Evolutionary conservation across 2,113 vertebrate genomes (phyloP).

Genomic region (Semnornis frantzii): DNA sequence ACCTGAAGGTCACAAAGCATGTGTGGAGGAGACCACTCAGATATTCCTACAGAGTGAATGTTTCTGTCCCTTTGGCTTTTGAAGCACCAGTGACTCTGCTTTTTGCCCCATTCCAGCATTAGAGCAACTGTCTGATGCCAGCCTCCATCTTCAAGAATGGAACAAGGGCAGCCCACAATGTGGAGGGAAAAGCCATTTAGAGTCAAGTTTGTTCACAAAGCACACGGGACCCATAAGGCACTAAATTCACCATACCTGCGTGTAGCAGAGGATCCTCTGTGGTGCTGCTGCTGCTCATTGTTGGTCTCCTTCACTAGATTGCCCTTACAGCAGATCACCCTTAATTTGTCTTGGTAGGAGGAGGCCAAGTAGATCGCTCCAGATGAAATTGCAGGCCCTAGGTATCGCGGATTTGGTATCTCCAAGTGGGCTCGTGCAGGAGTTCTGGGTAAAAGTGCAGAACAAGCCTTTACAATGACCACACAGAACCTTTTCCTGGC

Average conservation of each 20-base stretch:
- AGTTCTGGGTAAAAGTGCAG: slow-evolving; percentile 74
- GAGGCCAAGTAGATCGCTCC: slow-evolving; percentile 98
- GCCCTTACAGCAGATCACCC: slow-evolving; percentile 98
- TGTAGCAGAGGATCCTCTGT: slow-evolving; percentile 82
- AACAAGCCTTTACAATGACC: neutral
- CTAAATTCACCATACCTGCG: slow-evolving; percentile 69
- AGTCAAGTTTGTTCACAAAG: neutral
- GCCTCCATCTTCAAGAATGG: neutral
- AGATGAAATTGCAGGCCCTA: slow-evolving; percentile 95
- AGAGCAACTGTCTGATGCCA: neutral
- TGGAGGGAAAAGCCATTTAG: rapidly evolving
- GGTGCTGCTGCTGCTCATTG: slow-evolving; percentile 91
- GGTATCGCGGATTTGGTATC: slow-evolving; percentile 94
- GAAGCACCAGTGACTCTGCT: neutral
- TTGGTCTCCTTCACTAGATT: slow-evolving; percentile 91
- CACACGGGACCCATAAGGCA: neutral
- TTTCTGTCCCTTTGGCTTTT: neutral
- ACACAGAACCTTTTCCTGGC: neutral
- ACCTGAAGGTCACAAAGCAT: neutral
- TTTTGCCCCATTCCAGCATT: neutral
- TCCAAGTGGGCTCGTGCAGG: slow-evolving; percentile 92
- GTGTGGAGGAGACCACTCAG: neutral
- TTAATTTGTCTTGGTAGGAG: slow-evolving; percentile 96
- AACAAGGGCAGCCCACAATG: neutral
- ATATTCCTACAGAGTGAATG: neutral